Percentiles rank a stretch among this genome's conserved stretches.
Conservation (phyloP, 2,797 vertebrate genomes). For the Labroides dimidiatus region DNA sequence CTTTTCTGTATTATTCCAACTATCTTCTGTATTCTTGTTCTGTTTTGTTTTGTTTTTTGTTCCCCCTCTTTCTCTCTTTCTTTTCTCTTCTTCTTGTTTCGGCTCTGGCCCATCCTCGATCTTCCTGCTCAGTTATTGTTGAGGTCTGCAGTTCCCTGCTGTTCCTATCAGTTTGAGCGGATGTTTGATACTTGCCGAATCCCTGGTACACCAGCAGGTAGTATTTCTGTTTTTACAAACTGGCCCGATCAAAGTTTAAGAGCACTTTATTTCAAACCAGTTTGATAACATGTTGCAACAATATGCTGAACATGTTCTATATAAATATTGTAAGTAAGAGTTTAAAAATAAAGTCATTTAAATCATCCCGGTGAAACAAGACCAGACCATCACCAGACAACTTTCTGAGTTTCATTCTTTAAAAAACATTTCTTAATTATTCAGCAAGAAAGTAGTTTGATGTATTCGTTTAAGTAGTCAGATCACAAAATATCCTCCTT, state of each 20-base stretch:
- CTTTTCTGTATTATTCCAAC: slow-evolving; percentile 11
- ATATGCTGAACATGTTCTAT: not conserved
- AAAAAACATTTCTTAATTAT: no score
- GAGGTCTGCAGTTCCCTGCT: slow-evolving; percentile 89
- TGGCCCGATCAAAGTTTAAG: not conserved
- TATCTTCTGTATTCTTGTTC: slow-evolving; percentile 8
- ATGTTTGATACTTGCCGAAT: slow-evolving; percentile 87
- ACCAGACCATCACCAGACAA: no score
- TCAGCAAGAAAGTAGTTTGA: no score
- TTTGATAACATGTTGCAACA: not conserved
- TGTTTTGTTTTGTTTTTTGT: slow-evolving; percentile 20
- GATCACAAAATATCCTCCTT: no score
- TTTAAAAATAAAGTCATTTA: no score
- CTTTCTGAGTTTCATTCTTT: no score
- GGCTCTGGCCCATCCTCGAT: slow-evolving; percentile 37
- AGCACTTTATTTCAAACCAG: not conserved
- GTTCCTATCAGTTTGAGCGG: slow-evolving; percentile 87
- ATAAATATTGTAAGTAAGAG: not conserved
- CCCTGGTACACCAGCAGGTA: slow-evolving; percentile 85
- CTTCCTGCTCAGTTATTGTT: slow-evolving; percentile 85
- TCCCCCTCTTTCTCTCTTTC: slow-evolving; percentile 6
- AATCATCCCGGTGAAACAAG: no score
- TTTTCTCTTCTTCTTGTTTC: not conserved
- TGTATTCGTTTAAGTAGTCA: no score
- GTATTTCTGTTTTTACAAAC: slow-evolving; percentile 53